phyloP scores from a whole-genome alignment of 2,797 vertebrate genomes.

The Malacoraja senta region DNA sequence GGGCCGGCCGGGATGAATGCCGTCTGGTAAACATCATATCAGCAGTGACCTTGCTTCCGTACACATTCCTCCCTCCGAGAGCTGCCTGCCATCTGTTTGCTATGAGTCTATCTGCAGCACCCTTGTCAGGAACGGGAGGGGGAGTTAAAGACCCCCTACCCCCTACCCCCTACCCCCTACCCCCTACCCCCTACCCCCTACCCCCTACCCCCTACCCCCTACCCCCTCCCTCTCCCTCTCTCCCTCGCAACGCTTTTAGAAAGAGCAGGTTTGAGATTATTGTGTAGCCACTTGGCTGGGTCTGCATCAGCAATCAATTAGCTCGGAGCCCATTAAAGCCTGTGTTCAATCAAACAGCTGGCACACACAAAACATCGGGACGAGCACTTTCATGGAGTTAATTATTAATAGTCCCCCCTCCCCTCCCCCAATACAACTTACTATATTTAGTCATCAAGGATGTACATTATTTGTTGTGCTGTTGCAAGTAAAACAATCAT shows the following conservation, averaged over 20 bases:
- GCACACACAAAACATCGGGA: not conserved
- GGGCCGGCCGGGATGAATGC: conserved; percentile 28
- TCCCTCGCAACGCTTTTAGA: not conserved
- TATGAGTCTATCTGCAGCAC: not conserved
- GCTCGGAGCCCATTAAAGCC: not conserved
- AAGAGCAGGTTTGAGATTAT: conserved; percentile 3
- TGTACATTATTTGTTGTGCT: no score
- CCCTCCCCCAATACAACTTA: not conserved
- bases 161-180: no score
- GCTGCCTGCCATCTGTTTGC: conserved; percentile 43
- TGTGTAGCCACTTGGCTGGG: not conserved
- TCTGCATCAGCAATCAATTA: conserved; percentile 30
- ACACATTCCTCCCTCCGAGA: not conserved
- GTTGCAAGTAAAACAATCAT: no score
- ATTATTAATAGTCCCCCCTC: not conserved
- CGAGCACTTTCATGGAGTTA: conserved; percentile 20
- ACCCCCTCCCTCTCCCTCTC: no score
- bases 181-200: no score
- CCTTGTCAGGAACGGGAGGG: conserved; percentile 6
- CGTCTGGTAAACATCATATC: conserved; percentile 34
- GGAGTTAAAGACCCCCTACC: no score
- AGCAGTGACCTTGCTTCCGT: conserved; percentile 43
- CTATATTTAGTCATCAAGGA: not conserved
- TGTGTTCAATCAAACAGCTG: not conserved
- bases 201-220: no score